Evolutionary conservation across 2,113 vertebrate genomes (phyloP).

Genomic region (Coturnix japonica): DNA sequence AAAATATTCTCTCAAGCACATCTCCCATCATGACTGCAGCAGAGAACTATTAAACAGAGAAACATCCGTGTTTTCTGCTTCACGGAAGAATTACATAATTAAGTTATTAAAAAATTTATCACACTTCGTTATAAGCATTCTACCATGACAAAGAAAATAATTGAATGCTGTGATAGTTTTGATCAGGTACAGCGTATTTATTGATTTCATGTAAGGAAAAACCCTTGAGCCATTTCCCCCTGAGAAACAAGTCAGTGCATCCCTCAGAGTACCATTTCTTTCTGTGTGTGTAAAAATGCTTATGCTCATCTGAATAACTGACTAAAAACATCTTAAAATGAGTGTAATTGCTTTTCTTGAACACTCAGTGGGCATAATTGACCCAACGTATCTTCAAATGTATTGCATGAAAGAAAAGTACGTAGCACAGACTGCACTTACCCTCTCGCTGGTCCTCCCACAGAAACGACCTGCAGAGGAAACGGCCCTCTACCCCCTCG

Average conservation of each 20-base stretch:
- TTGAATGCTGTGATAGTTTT: neutral
- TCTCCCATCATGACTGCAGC: neutral
- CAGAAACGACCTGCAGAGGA: slow-evolving; percentile 93
- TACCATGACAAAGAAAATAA: neutral
- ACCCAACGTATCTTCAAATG: neutral
- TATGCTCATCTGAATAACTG: neutral
- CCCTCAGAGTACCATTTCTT: neutral
- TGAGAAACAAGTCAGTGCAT: neutral
- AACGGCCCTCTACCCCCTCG: slow-evolving; percentile 89
- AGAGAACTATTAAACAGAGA: neutral
- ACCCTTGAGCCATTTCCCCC: neutral
- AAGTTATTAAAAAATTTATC: neutral
- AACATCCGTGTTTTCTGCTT: slow-evolving; percentile 19
- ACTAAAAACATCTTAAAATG: neutral
- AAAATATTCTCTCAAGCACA: neutral
- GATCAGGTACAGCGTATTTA: neutral
- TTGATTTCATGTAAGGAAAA: neutral
- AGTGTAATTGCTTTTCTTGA: neutral
- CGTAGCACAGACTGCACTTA: slow-evolving; percentile 55
- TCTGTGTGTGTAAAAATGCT: neutral
- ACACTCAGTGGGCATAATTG: neutral
- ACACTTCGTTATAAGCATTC: neutral
- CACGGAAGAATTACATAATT: neutral
- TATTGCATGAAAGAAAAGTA: neutral
- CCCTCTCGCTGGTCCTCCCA: slow-evolving; percentile 91